Evolutionary conservation across 2,888 invertebrate species (phyloP).

Genomic region (Pristionchus entomophagus): DNA sequence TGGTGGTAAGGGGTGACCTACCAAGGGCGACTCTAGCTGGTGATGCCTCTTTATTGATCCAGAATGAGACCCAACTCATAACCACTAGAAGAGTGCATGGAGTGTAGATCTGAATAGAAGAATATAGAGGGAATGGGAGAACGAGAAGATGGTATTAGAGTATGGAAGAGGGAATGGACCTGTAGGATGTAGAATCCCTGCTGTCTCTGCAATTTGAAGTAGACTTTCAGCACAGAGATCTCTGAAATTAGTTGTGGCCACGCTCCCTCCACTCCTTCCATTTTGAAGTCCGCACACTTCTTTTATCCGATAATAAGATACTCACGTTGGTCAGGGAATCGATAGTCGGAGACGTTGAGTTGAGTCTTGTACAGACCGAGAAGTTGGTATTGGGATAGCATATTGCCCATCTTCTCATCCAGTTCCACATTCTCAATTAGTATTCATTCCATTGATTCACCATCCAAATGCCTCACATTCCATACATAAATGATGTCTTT

Average conservation of each 20-base stretch:
- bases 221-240: conserved; percentile 81
- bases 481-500: conserved; percentile 90
- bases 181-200: conserved; percentile 84
- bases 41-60: conserved; percentile 83
- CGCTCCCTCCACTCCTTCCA: neutral
- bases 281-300: neutral
- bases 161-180: conserved; percentile 72
- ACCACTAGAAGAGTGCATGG: conserved; percentile 78
- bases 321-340: conserved; percentile 57
- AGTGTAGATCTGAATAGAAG: conserved; percentile 79
- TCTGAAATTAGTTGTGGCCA: conserved; percentile 54
- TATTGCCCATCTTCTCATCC: conserved; percentile 90
- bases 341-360: conserved; percentile 66
- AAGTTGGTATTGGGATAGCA: conserved; percentile 93
- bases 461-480: conserved; percentile 78
- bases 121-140: neutral
- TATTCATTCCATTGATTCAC: neutral
- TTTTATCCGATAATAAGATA: neutral
- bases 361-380: conserved; percentile 78
- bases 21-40: conserved; percentile 87
- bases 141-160: neutral
- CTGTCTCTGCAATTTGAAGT: conserved; percentile 86
- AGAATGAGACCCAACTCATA: conserved; percentile 84
- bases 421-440: conserved; percentile 80
- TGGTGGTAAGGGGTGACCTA: conserved; percentile 73